Conservation (phyloP, 2,888 invertebrate genomes). For the Drosophila monieri region DNA sequence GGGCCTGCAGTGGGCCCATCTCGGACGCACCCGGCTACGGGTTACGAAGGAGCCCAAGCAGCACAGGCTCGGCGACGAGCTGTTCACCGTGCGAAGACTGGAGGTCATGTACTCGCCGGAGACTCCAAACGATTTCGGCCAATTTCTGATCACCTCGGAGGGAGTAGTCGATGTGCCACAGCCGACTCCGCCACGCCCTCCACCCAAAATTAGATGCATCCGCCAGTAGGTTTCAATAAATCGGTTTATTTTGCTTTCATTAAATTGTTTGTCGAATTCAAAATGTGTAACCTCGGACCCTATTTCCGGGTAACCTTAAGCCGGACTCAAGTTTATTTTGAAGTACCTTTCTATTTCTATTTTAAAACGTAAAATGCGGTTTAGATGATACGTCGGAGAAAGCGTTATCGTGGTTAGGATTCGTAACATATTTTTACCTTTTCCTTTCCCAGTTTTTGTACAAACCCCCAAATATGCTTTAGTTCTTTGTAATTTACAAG, state of each 20-base stretch:
- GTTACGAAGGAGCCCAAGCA: constrained; percentile 83
- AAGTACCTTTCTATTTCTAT: neutral
- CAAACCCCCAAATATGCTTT: constrained; percentile 61
- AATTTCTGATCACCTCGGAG: constrained; percentile 85
- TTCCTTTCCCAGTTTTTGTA: constrained; percentile 49
- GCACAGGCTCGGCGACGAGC: constrained; percentile 60
- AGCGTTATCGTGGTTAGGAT: neutral
- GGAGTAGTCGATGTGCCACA: constrained; percentile 82
- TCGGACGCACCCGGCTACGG: constrained; percentile 86
- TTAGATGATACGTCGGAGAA: neutral
- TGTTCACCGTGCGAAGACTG: constrained; percentile 83
- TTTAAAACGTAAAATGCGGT: neutral
- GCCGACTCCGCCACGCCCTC: constrained; percentile 15
- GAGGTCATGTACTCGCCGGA: constrained; percentile 87
- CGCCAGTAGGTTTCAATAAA: constrained; percentile 33
- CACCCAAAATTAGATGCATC: constrained; percentile 37
- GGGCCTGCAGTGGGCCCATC: constrained; percentile 88
- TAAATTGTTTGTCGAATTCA: constrained; percentile 53
- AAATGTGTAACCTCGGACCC: constrained; percentile 60
- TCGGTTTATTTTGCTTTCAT: constrained; percentile 57
- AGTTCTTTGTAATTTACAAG: constrained; percentile 62
- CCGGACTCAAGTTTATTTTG: too few relatives aligned
- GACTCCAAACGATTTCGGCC: constrained; percentile 84
- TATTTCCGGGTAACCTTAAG: neutral
- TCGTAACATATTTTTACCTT: too few relatives aligned